Conservation (phyloP, 2,888 invertebrate species). For the Stenodema calcarata region DNA sequence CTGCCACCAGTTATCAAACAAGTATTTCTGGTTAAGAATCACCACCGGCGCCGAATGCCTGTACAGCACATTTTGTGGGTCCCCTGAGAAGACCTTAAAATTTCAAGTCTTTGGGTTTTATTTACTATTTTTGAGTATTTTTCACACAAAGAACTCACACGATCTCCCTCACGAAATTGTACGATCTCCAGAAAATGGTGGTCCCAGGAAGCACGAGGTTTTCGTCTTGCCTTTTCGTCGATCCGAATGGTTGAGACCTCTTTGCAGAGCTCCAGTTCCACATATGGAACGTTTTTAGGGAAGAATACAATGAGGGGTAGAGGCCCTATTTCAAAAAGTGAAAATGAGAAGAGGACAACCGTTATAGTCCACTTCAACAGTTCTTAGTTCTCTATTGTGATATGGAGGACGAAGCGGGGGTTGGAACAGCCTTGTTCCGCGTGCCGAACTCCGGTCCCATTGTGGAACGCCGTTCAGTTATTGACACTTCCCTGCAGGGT, state of each 20-base stretch:
- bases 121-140: no score
- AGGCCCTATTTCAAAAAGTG: not conserved
- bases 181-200: no score
- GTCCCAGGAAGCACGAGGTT: no score
- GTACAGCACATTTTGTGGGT: no score
- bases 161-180: no score
- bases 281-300: not conserved
- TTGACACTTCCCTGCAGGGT: not conserved
- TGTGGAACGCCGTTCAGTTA: not conserved
- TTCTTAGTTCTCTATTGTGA: conserved; percentile 5
- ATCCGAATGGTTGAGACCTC: not conserved
- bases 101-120: no score
- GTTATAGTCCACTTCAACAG: conserved; percentile 19
- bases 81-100: no score
- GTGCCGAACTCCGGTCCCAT: not conserved
- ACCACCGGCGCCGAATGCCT: no score
- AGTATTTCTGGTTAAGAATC: no score
- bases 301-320: not conserved
- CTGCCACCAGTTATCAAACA: no score
- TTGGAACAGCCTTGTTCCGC: not conserved
- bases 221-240: not conserved
- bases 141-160: no score
- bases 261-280: no score
- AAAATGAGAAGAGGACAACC: conserved; percentile 13
- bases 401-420: not conserved